phyloP scores from a whole-genome alignment of 2,888 invertebrate genomes.

The Entomobrya multifasciata region DNA sequence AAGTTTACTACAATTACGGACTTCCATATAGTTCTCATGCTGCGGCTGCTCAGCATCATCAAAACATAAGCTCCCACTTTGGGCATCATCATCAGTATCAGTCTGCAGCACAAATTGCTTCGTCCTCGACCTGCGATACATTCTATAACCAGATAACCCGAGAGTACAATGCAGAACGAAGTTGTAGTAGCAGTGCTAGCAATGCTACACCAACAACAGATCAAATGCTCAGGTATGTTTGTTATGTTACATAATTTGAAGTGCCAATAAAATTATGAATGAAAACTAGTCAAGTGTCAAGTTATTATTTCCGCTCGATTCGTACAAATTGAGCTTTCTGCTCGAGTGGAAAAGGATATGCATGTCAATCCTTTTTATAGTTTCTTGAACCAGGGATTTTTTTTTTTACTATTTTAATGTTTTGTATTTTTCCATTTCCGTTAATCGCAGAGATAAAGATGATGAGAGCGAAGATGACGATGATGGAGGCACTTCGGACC shows the following conservation, averaged over 20 bases:
- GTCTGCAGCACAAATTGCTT: slow-evolving; percentile 34
- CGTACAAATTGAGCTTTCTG: not conserved
- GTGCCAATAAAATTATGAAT: not conserved
- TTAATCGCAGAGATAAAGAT: slow-evolving; percentile 68
- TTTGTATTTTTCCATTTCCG: too few species aligned
- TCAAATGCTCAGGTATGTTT: slow-evolving; percentile 43
- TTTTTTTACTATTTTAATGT: not conserved
- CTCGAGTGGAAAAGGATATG: not conserved
- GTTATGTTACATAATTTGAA: not conserved
- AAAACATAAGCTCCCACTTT: slow-evolving; percentile 58
- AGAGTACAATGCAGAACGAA: slow-evolving; percentile 54
- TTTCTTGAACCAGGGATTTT: not conserved
- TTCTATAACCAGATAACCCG: slow-evolving; percentile 65
- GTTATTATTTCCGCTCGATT: slow-evolving; percentile 51
- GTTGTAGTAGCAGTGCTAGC: slow-evolving; percentile 65
- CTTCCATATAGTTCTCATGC: slow-evolving; percentile 64
- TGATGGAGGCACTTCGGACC: slow-evolving; percentile 57
- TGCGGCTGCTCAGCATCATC: slow-evolving; percentile 47
- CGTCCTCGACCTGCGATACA: slow-evolving; percentile 45
- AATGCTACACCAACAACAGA: slow-evolving; percentile 63
- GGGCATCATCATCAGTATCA: slow-evolving; percentile 57
- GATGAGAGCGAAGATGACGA: slow-evolving; percentile 63
- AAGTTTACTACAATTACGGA: slow-evolving; percentile 73
- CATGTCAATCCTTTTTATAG: slow-evolving; percentile 14
- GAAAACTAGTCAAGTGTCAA: slow-evolving; percentile 46